A percentile compares a stretch with the other conserved stretches of the same genome.
phyloP scores from a whole-genome alignment of 2,113 vertebrate genomes.

The Megaceryle maxima region DNA sequence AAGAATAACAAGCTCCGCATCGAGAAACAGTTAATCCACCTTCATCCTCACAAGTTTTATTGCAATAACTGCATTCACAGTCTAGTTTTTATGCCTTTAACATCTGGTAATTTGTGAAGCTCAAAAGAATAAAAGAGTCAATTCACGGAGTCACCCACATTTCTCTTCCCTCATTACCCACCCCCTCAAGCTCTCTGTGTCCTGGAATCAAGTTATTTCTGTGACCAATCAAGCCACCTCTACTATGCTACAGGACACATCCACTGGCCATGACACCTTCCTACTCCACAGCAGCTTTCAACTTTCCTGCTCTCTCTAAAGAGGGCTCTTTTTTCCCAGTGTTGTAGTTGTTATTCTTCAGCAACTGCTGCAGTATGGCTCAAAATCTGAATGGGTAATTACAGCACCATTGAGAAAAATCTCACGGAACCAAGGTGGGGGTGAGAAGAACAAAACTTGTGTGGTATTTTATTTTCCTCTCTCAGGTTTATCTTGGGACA shows the following conservation, averaged over 20 bases:
- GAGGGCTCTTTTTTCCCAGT: neutral
- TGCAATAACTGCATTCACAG: neutral
- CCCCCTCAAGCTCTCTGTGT: neutral
- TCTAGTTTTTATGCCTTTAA: neutral
- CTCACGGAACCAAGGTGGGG: rapidly evolving
- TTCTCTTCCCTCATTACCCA: neutral
- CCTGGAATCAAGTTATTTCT: neutral
- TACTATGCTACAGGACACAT: neutral
- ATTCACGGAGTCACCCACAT: neutral
- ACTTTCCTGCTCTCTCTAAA: neutral
- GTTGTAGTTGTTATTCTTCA: neutral
- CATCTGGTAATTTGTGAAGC: neutral
- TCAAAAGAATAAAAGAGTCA: neutral
- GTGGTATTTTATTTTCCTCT: neutral
- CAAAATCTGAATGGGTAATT: neutral
- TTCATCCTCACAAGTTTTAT: neutral
- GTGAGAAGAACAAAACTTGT: neutral
- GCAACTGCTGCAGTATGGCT: neutral
- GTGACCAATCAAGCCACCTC: neutral
- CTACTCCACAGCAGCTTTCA: neutral
- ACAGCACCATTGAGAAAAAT: neutral
- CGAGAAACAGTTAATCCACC: neutral
- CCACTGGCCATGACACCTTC: neutral
- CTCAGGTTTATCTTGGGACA: neutral
- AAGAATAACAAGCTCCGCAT: neutral